phyloP scores from a whole-genome alignment of 2,797 vertebrate species.

The Sebastes miniatus region DNA sequence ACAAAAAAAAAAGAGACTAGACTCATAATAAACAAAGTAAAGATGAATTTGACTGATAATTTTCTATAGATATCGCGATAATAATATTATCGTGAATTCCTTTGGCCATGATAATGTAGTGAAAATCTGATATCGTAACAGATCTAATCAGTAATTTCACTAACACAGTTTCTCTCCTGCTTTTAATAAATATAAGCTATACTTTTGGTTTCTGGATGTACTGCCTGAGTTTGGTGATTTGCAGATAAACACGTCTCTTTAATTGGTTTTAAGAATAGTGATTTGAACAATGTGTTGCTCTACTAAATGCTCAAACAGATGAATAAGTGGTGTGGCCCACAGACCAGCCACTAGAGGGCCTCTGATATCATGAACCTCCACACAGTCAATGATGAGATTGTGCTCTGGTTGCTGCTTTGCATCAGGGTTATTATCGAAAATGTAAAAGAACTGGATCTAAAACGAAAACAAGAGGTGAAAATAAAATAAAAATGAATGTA shows the following conservation, averaged over 20 bases:
- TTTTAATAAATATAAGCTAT: neutral
- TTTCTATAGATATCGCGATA: too few species aligned
- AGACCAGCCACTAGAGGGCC: neutral
- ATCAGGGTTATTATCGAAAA: neutral
- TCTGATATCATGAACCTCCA: neutral
- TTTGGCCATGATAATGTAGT: too few species aligned
- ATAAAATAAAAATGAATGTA: too few species aligned
- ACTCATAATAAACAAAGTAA: too few species aligned
- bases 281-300: neutral
- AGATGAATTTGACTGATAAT: fast-evolving
- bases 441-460: too few species aligned
- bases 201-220: too few species aligned
- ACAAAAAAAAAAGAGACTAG: too few species aligned
- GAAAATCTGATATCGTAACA: too few species aligned
- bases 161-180: neutral
- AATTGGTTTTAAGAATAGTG: neutral
- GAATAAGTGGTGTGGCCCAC: neutral
- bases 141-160: neutral
- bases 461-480: too few species aligned
- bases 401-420: neutral
- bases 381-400: neutral
- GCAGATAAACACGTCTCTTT: neutral
- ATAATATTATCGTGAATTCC: fast-evolving
- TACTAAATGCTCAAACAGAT: neutral
- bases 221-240: too few species aligned